Conservation (phyloP, 2,797 vertebrate genomes). For the Melanogrammus aeglefinus region DNA sequence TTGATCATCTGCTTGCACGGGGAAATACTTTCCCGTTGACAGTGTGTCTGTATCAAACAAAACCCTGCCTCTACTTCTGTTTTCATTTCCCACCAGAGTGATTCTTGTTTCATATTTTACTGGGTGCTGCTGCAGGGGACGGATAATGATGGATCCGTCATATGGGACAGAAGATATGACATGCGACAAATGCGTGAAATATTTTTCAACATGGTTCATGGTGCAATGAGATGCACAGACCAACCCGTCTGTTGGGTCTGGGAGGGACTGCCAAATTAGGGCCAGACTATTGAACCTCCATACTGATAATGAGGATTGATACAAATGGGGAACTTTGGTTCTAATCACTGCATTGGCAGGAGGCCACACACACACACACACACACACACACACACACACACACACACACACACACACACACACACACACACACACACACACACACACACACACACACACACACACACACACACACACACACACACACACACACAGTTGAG, state of each 20-base stretch:
- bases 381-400: constrained; percentile 5
- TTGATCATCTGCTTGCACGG: neutral
- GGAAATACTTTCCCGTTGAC: neutral
- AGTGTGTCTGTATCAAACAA: neutral
- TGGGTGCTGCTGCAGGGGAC: neutral
- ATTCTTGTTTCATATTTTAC: neutral
- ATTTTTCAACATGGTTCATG: constrained; percentile 11
- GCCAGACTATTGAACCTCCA: constrained; percentile 26
- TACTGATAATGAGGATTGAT: constrained; percentile 49
- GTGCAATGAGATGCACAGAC: constrained; percentile 48
- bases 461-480: neutral
- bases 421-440: constrained; percentile 10
- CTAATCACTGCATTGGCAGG: constrained; percentile 57
- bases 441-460: constrained; percentile 19
- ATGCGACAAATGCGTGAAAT: neutral
- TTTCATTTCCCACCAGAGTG: neutral
- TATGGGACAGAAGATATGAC: neutral
- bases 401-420: constrained; percentile 25
- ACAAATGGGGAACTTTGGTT: constrained; percentile 52
- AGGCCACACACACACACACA: constrained; percentile 34
- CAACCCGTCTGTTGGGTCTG: constrained; percentile 37
- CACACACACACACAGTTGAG: neutral
- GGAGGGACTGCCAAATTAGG: constrained; percentile 38
- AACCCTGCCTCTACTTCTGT: neutral
- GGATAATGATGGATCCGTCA: neutral